Evolutionary conservation across 2,797 vertebrate species (phyloP).

Genomic region (Micrastur ruficollis): DNA sequence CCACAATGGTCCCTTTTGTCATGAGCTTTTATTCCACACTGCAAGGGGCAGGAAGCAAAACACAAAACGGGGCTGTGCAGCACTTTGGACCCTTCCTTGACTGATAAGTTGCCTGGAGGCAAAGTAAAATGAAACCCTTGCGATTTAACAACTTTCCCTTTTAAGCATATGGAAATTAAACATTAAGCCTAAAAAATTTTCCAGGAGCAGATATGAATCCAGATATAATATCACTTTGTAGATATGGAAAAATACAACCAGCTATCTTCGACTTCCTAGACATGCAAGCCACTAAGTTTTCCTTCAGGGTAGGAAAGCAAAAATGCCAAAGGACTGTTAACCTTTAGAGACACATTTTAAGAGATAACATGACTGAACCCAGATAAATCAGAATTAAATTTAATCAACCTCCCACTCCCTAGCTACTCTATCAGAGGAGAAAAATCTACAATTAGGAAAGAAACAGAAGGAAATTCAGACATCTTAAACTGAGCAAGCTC

Average conservation of each 20-base stretch:
- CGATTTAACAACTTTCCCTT: constrained; percentile 4
- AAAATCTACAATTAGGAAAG: constrained; percentile 36
- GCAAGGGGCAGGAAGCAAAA: constrained; percentile 15
- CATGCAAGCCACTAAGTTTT: constrained; percentile 7
- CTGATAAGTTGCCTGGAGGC: background rate
- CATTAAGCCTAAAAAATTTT: constrained; percentile 35
- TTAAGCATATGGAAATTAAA: constrained; percentile 52
- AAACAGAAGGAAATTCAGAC: constrained; percentile 31
- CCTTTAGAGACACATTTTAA: constrained; percentile 50
- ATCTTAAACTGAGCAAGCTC: constrained; percentile 23
- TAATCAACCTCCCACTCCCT: constrained; percentile 38
- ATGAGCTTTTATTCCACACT: background rate
- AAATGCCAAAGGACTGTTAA: constrained; percentile 61
- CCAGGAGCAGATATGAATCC: constrained; percentile 46
- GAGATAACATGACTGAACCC: constrained; percentile 31
- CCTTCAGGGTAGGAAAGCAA: constrained; percentile 30
- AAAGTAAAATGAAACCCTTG: background rate
- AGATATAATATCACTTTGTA: constrained; percentile 30
- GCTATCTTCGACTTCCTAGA: constrained; percentile 17
- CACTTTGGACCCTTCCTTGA: background rate
- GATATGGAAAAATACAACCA: constrained; percentile 48
- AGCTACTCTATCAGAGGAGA: background rate
- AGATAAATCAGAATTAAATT: constrained; percentile 36
- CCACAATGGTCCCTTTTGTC: background rate
- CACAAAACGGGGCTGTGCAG: background rate